Evolutionary conservation across 2,888 invertebrate species (phyloP), one percentile per base, ranked within the genome.

Genomic region (Tipula confusa): DNA sequence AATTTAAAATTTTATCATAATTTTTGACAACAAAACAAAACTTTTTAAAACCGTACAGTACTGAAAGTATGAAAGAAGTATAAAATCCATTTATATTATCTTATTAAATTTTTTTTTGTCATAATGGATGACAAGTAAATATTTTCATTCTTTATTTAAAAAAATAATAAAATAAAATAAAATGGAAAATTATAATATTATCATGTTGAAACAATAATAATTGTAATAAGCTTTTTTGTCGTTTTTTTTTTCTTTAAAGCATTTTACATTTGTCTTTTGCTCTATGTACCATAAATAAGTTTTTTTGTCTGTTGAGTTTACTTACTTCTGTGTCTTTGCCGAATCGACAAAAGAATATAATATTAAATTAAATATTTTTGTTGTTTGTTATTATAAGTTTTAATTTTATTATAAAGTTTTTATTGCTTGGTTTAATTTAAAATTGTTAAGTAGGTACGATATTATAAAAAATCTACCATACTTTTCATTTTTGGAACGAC

Each of bases 41-140:
- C 24, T 64, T 64, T 13, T 24, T 7, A 64, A 64, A 24, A 24
- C 64, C 64, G 64, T 64, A 64, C 3, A 64, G 64, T 24, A 64
- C n/a, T n/a, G 24, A 24, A 64, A 64, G 9, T 9, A 64, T 64
- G 24, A 24, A 64, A 64, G 24, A 64, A 24, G 64, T 64, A 64
- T 64, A 64, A 64, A 64, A 64, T 64, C 64, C 64, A 64, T 64
- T 64, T 64, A 64, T 64, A 64, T 64, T 64, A 64, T 64, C 64
- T 64, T 64, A 24, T 64, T 24, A 24, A 64, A 18, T 15, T 15
- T 43, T 43, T 43, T 43, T 15, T 43, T 15, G 15, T 24, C 24
- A 18, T 64, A 64, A 64, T 64, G 64, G 64, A 64, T 64, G 64
- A 24, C 64, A 64, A 64, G 64, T 64, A 64, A 64, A 64, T 64